phyloP scores from a whole-genome alignment of 1,140 invertebrate genomes.

The Hycleus phaleratus region DNA sequence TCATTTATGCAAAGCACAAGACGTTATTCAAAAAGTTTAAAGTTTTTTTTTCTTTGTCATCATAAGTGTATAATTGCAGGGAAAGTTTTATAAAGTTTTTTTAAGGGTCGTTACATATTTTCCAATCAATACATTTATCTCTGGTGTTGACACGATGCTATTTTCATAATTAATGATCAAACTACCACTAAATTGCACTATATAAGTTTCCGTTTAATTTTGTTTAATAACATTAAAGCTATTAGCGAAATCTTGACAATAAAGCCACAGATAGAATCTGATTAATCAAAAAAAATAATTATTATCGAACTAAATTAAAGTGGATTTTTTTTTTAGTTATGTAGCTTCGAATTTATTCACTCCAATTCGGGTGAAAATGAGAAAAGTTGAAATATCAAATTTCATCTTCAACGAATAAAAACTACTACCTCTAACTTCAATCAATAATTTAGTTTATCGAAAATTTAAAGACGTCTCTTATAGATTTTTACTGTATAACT shows the following conservation, averaged over 20 bases:
- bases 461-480: too few species aligned
- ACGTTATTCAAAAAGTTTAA: constrained; percentile 1
- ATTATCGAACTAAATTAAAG: too few species aligned
- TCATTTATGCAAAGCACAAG: constrained; percentile 3
- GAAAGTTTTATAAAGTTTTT: constrained; percentile 11
- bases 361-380: neutral
- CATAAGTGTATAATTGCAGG: constrained; percentile 2
- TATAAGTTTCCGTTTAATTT: too few species aligned
- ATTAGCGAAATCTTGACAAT: too few species aligned
- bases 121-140: constrained; percentile 11
- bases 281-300: too few species aligned
- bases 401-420: neutral
- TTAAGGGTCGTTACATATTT: constrained; percentile 4
- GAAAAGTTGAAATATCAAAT: constrained; percentile 2
- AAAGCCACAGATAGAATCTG: too few species aligned
- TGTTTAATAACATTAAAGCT: too few species aligned
- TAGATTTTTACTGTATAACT: too few species aligned
- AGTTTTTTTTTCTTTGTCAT: neutral
- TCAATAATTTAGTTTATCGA: too few species aligned
- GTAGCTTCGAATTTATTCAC: too few species aligned
- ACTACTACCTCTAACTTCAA: neutral
- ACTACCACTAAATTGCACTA: too few species aligned
- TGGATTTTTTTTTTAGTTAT: too few species aligned
- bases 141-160: constrained; percentile 9
- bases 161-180: constrained; percentile 6